Conservation (phyloP, 2,888 invertebrate genomes). For the Lutraria lutraria region DNA sequence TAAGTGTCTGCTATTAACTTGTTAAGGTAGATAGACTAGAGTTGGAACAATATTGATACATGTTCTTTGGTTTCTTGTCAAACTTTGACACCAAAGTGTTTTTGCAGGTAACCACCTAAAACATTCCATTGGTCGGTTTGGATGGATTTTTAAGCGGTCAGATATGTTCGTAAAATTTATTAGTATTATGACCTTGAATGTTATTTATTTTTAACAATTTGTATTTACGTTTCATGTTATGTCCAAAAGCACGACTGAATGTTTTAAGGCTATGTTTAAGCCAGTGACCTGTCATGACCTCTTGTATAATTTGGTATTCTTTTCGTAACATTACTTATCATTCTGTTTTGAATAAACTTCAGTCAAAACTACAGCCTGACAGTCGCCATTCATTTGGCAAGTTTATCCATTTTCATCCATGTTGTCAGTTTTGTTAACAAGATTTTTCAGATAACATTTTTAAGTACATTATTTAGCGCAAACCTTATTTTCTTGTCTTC, state of each 20-base stretch:
- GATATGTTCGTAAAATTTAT: too few relatives aligned
- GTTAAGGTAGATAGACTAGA: neutral
- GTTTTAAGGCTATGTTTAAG: neutral
- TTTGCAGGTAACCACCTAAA: neutral
- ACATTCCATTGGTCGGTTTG: constrained; percentile 7
- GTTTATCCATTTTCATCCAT: neutral
- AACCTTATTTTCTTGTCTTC: neutral
- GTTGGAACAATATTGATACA: constrained; percentile 1
- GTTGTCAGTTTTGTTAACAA: neutral
- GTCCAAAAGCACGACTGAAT: neutral
- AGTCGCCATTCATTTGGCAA: neutral
- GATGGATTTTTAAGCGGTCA: neutral
- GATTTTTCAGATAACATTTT: neutral
- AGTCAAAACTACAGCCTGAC: neutral
- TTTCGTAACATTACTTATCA: neutral
- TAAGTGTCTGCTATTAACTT: neutral
- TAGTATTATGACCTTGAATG: too few relatives aligned
- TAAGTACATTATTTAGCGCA: neutral
- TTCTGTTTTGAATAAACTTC: constrained; percentile 14
- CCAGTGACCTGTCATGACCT: constrained; percentile 1
- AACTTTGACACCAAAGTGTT: neutral
- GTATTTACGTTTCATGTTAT: neutral
- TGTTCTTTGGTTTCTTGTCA: neutral
- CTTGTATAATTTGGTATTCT: neutral
- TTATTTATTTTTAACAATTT: neutral